Evolutionary conservation across 2,113 vertebrate genomes (phyloP), one percentile per base, ranked within the genome.

Genomic region (Echinops telfairi): DNA sequence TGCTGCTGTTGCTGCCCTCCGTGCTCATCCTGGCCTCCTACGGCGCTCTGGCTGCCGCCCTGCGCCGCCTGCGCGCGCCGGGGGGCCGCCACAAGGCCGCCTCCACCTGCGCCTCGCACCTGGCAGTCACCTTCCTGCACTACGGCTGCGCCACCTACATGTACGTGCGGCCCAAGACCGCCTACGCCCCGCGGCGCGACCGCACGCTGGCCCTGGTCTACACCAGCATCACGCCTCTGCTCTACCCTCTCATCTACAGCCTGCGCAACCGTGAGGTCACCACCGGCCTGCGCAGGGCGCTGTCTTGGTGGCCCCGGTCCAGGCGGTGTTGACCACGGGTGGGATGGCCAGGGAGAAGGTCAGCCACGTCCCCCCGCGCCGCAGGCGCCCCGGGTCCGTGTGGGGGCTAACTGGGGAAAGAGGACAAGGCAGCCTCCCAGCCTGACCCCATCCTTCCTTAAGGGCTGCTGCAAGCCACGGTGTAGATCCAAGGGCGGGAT

Each of bases 181-280:
- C 86, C 83, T 98, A 98, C 88, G 82, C 95, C 0, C 97, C 97
- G 0, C 31, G 53, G 66, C 79, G 2, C 53, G 97, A 98, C 90
- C 97, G 97, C 93, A 93, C 90, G 2, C 89, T 98, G 38, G 98
- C 98, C 4, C 96, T 98, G 19, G 85, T 98, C 83, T 98, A 98
- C 73, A 98, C 97, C 81, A 98, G 97, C 8, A 4, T 98, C 38
- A 98, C 97, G 4, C 98, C 97, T 0, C 83, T 98, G 29, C 93
- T 98, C 57, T 98, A 98, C 91, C 97, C 97, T 1, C 96, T 98
- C 25, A 96, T 97, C 76, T 97, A 97, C 91, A 97, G 96, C 66
- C 91, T 97, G 89, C 89, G 96, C 68, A 97, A 97, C 90, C 90
- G 95, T 0, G 97, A 97, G 80, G 73, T 97, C 94, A 92, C 91